Percentiles rank a stretch among this genome's conserved stretches.
These are phyloP conservation scores for Aphidius ervi DNA, from an alignment of 1,140 invertebrate species.

Conservation along the genomic window DNA sequence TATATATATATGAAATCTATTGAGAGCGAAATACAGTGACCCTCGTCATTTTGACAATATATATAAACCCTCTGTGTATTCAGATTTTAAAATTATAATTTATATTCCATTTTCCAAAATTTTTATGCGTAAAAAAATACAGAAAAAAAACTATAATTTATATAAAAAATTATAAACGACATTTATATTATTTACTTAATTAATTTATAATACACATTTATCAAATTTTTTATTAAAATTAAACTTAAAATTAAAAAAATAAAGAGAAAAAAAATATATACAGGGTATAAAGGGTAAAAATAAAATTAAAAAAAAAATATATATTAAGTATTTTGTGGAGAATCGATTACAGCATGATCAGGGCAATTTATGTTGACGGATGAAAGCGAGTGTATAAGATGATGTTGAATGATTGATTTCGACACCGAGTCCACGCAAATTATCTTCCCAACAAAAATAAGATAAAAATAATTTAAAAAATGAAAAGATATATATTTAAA, in stretches of 20 bases:
- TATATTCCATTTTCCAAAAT: slow-evolving; percentile 3
- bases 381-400: background rate
- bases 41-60: slow-evolving; percentile 13
- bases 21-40: slow-evolving; percentile 2
- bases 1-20: background rate
- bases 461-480: background rate
- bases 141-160: background rate
- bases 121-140: slow-evolving; percentile 3
- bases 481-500: background rate
- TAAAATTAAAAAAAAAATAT: background rate
- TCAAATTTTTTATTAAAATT: background rate
- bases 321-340: background rate
- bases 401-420: slow-evolving; percentile 4
- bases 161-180: background rate
- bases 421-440: background rate
- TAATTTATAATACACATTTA: background rate
- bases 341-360: background rate
- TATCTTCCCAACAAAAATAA: background rate
- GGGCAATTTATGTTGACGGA: slow-evolving; percentile 7
- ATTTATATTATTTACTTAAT: no score
- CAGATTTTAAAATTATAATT: slow-evolving; percentile 13
- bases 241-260: background rate
- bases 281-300: background rate
- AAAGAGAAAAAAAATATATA: background rate
- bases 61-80: slow-evolving; percentile 4